Evolutionary conservation across 1,140 invertebrate species (phyloP), one percentile per base, ranked within the genome.

Genomic region (Chrysoperla carnea): DNA sequence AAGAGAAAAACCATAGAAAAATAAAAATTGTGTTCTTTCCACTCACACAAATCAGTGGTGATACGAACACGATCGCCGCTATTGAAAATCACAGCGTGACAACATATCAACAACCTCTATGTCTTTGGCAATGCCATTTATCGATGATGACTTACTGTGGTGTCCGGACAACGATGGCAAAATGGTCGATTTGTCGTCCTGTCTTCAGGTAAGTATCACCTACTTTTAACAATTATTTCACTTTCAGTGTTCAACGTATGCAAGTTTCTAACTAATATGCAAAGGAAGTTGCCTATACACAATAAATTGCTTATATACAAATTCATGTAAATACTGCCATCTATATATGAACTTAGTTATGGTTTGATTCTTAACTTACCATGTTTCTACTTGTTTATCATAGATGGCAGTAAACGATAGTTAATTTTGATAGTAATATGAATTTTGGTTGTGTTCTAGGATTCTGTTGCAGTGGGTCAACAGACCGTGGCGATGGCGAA

Each of bases 141-240:
- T 91, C 67, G 85, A 90, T 69, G 86, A 90, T 72, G 85, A 89
- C 58, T 64, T 84, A 50, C 75, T 89, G 51, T 90, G 85, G 86
- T 85, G 84, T 71, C 81, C 82, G 58, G 83, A 88, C 69, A 85
- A 84, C 64, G 84, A 89, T 64, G 83, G 81, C 59, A 88, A 85
- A 66, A 86, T 90, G 75, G 84, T 88, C 47, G 86, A 90, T 61
- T 68, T 89, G 49, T 82, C 81, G 47, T 79, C 80, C 59, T 89
- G 85, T 65, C 75, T 89, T 56, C 78, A 81, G 72, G 85, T 85
- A 64, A 66, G 66, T 65, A 49, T 12, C n/a, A n/a, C n/a, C n/a
- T 6, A 1, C 23, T 23, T 7, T 8, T 43, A 6, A 8, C n/a
- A n/a, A 23, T 23, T 43, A 40, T 40, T n/a, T 50, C 39, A 9